Percentiles rank a stretch among this genome's conserved stretches.
These are phyloP conservation scores for Haliclona indistincta DNA, from an alignment of 37 sponge, comb jelly and placozoan species.

Conservation along the genomic window DNA sequence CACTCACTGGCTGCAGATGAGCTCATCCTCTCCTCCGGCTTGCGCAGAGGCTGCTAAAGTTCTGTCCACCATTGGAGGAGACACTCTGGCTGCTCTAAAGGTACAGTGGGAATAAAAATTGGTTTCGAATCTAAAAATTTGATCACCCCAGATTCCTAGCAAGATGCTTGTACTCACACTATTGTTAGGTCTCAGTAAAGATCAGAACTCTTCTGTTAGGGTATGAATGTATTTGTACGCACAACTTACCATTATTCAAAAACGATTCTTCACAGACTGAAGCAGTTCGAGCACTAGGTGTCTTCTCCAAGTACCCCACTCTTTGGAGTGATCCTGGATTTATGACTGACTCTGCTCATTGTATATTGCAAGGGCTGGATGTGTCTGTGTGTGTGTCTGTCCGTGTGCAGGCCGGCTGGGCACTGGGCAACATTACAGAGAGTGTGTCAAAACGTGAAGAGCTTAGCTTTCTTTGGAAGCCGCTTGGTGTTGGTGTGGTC, in stretches of 20 bases:
- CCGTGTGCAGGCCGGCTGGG: slow-evolving; percentile 60
- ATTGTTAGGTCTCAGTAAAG: slow-evolving; percentile 43
- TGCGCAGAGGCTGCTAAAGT: slow-evolving; percentile 43
- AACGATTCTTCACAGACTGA: slow-evolving; percentile 19
- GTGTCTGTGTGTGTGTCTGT: neutral
- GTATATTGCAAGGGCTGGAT: slow-evolving; percentile 18
- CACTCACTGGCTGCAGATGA: slow-evolving; percentile 19
- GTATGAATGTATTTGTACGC: slow-evolving; percentile 10
- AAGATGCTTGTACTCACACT: slow-evolving; percentile 31
- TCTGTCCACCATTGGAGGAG: slow-evolving; percentile 42
- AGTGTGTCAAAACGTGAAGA: too few species aligned
- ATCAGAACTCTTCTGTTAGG: slow-evolving; percentile 19
- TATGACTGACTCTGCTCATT: slow-evolving; percentile 25
- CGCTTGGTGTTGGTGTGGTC: slow-evolving; percentile 16
- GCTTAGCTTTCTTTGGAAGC: too few species aligned
- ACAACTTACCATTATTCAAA: neutral
- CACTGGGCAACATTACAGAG: slow-evolving; percentile 60
- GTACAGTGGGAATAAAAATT: slow-evolving; percentile 5
- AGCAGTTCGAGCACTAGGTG: slow-evolving; percentile 51
- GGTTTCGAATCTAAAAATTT: neutral
- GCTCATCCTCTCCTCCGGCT: neutral
- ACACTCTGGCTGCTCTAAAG: slow-evolving; percentile 12
- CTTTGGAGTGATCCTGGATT: slow-evolving; percentile 39
- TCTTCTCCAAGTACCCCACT: slow-evolving; percentile 27
- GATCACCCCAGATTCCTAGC: neutral